Base-by-base conservation (phyloP, 2,797 vertebrate species). In the Sebastes umbrosus region DNA sequence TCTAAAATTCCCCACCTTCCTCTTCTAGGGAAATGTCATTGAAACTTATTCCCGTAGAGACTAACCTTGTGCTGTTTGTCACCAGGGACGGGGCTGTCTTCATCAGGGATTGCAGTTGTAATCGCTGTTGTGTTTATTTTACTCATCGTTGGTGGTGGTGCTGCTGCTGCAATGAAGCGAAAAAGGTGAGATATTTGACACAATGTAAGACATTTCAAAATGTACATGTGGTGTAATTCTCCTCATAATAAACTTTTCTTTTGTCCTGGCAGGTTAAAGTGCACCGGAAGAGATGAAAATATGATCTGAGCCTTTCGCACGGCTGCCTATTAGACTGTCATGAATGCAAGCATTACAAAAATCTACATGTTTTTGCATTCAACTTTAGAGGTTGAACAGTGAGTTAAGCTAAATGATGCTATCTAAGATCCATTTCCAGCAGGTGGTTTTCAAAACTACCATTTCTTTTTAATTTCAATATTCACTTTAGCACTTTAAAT, bases 401-500 rank as follows among this genome's bases (percentile, higher is more conserved):
- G 20, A 57, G 63, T 54, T 75, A 83, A 90, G 72, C 66, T 63
- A 65, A 24, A 63, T 8, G 18, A 2, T 18, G 46, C 6, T 4
- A 3, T 16, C 6, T 2, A 27, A 34, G 14, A 39, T 20, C 5
- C 6, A 39, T 16, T n/a, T 14, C 18, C 4, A 20, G 9, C 4
- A 4, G 20, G 2, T 11, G 5, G 10, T 11, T 27, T 57, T 70
- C 1, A 6, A 24, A 62, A 10, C 3, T 4, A 62, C 4, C 8
- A 31, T 74, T 8, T 72, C 57, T 43, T 9, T 46, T 9, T 3
- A 65, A 58, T 11, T n/a, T 24, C n/a, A 2, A 13, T 58, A 43
- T 18, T 18, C 66, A 43, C 13, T 43, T 66, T 6, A 16, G 79
- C 80, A 82, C 83, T 87, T 84, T 87, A 69, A 54, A 12, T 39